Conservation (phyloP, 64 coral and sea anemone genomes). For the Orbicella faveolata region DNA sequence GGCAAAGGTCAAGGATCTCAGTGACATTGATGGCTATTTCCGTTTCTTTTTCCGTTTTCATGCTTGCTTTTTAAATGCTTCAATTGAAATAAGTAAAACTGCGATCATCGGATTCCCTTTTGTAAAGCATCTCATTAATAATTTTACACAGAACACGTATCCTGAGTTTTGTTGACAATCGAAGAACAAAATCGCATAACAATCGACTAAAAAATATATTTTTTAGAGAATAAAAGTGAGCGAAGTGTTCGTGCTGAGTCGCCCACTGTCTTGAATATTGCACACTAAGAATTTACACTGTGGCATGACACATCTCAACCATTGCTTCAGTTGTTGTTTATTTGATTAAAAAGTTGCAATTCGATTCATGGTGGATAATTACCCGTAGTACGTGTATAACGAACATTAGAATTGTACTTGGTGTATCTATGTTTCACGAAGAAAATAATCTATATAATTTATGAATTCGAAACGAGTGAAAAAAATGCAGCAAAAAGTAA, state of each 20-base stretch:
- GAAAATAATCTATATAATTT: not conserved
- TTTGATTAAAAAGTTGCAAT: not conserved
- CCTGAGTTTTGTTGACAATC: not conserved
- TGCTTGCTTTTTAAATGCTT: too few relatives aligned
- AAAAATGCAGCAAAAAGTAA: not conserved
- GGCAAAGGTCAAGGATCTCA: too few relatives aligned
- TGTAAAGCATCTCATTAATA: not conserved
- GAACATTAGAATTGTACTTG: not conserved
- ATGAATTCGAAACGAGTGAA: not conserved
- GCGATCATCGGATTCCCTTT: too few relatives aligned
- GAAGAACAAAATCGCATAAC: not conserved
- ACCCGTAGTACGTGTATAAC: not conserved
- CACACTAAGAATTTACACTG: not conserved
- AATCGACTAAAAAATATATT: not conserved
- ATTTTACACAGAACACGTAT: not conserved
- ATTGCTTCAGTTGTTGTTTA: not conserved
- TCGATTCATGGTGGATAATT: not conserved
- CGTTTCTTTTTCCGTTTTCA: too few relatives aligned
- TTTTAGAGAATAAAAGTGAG: not conserved
- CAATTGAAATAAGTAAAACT: too few relatives aligned
- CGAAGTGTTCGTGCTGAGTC: not conserved
- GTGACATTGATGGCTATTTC: too few relatives aligned
- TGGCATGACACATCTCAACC: not conserved
- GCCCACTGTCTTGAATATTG: not conserved
- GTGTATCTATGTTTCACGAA: not conserved